These are phyloP conservation scores for Leptinotarsa texana DNA, from an alignment of 1,140 invertebrate genomes.

Conservation along the genomic window DNA sequence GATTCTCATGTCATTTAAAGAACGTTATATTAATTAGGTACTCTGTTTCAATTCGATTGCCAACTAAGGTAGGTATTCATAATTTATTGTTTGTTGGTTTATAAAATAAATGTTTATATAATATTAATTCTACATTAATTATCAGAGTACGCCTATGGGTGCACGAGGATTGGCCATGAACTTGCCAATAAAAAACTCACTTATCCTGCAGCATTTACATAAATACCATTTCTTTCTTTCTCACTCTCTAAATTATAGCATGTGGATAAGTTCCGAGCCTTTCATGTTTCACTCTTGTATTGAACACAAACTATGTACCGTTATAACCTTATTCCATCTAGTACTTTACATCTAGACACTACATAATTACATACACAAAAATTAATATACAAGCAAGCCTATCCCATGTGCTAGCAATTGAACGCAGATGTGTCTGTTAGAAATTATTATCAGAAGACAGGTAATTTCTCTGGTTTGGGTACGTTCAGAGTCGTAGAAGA, in stretches of 20 bases:
- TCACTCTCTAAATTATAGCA: constrained; percentile 16
- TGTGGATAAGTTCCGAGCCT: constrained; percentile 11
- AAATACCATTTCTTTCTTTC: constrained; percentile 31
- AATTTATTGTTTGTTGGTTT: too few species aligned
- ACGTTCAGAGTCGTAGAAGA: constrained; percentile 1
- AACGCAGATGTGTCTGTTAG: neutral
- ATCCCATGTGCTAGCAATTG: constrained; percentile 4
- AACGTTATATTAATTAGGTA: too few species aligned
- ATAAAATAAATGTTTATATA: too few species aligned
- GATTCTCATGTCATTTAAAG: too few species aligned
- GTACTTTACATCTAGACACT: constrained; percentile 3
- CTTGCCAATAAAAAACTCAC: constrained; percentile 38
- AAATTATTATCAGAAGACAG: neutral
- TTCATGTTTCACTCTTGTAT: constrained; percentile 9
- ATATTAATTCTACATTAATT: too few species aligned
- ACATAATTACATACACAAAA: constrained; percentile 8
- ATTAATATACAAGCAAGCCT: constrained; percentile 5
- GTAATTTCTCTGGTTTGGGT: neutral
- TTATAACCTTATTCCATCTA: constrained; percentile 8
- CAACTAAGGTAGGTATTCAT: too few species aligned
- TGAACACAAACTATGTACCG: constrained; percentile 2
- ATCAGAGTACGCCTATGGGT: neutral
- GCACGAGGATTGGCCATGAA: constrained; percentile 42
- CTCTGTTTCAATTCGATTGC: too few species aligned
- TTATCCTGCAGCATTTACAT: constrained; percentile 34